Percentiles rank a stretch among this genome's conserved stretches.
phyloP scores from a whole-genome alignment of 2,888 invertebrate species.

The Pterostichus niger region DNA sequence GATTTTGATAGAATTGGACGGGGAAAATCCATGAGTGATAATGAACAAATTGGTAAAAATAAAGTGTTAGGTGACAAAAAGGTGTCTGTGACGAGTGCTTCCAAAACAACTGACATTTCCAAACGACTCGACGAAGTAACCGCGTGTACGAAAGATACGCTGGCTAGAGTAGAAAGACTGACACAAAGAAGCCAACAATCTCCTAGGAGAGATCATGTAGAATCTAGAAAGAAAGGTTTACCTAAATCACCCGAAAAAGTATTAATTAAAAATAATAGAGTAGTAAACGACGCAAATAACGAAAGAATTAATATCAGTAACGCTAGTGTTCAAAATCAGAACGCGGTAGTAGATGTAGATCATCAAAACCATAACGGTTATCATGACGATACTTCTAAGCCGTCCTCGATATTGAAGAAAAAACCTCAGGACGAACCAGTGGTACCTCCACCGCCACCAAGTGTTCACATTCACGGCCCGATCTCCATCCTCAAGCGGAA shows the following conservation, averaged over 20 bases:
- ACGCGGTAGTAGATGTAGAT: constrained; percentile 15
- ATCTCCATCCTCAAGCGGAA: constrained; percentile 82
- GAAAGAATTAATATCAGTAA: constrained; percentile 14
- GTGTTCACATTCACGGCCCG: constrained; percentile 73
- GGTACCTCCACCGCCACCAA: constrained; percentile 69
- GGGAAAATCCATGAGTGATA: constrained; percentile 47
- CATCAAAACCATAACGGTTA: constrained; percentile 62
- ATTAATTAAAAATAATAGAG: constrained; percentile 51
- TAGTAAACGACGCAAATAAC: constrained; percentile 9
- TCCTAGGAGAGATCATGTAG: constrained; percentile 68
- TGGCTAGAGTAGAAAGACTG: constrained; percentile 84
- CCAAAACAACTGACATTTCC: constrained; percentile 73
- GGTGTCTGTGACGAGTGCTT: constrained; percentile 68
- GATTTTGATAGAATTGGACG: constrained; percentile 16
- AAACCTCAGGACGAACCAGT: constrained; percentile 80
- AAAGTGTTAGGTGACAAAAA: constrained; percentile 65
- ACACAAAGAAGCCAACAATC: constrained; percentile 76
- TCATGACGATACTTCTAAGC: constrained; percentile 63
- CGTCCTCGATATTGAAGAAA: constrained; percentile 84
- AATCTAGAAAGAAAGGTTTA: constrained; percentile 52
- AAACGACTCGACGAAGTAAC: constrained; percentile 83
- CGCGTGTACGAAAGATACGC: constrained; percentile 83
- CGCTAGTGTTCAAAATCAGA: no score
- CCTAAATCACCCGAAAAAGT: constrained; percentile 64
- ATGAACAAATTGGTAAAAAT: constrained; percentile 35